Base-by-base conservation (phyloP, 2,113 vertebrate species). In the Colistium nudipinnis region DNA sequence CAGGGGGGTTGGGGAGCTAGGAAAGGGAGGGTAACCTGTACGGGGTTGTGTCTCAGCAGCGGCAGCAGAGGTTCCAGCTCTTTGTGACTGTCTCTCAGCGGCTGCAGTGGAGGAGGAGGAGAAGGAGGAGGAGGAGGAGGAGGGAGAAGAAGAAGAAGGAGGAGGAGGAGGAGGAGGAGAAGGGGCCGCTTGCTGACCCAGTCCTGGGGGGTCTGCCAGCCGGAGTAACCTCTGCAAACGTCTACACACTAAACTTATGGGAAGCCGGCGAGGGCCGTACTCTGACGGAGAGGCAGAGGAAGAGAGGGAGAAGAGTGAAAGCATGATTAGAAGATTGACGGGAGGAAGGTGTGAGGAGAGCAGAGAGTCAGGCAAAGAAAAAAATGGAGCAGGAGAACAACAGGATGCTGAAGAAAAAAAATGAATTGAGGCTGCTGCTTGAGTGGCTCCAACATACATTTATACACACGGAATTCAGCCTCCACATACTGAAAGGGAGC, bases 221-320 rank as follows among this genome's bases (percentile, higher is more conserved):
- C 94, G 95, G 78, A 98, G 97, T 86, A 98, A 94, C 55, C 96
- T 95, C 86, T 97, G 96, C 78, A 98, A 94, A 85, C 97, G 96
- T 90, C 95, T 98, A 94, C 96, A 96, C 88, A 98, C 96, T 96
- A 98, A 94, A 94, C 96, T 96, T 95, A 98, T 95, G 70, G 93
- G 93, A 75, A 93, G 89, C 92, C 96, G 95, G 20, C 92, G 95
- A 84, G 95, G 95, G 90, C 95, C 92, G 72, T 96, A 93, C 84
- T 97, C 96, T 97, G 91, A 93, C 88, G 80, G 81, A 79, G 93
- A 70, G 89, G 89, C 67, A 88, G 80, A 89, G 77, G 87, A 63
- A 86, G 65, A 85, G 68, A 84, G 70, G 79, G 67, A 89, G 66
- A 87, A 89, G 66, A 87, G 80, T 83, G 84, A 65, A 86, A 66